Evolutionary conservation across 2,113 vertebrate genomes (phyloP).

Genomic region (Callopanchax toddi): DNA sequence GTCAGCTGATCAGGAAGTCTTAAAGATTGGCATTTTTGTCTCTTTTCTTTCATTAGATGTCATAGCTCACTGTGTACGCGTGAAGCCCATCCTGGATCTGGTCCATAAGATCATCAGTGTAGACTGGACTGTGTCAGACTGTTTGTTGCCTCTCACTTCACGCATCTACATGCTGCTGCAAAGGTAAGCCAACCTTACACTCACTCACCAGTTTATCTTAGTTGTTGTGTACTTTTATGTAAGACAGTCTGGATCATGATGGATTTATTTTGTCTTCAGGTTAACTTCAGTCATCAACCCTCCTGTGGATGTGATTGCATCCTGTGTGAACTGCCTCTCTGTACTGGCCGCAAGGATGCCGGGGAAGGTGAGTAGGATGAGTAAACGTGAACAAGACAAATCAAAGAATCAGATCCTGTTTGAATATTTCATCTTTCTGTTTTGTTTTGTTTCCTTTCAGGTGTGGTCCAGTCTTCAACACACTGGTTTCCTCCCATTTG

Average conservation of each 20-base stretch:
- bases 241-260: background rate
- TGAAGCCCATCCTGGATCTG: constrained; percentile 94
- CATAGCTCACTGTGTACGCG: constrained; percentile 90
- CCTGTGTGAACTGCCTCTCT: constrained; percentile 94
- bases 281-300: constrained; percentile 93
- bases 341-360: constrained; percentile 92
- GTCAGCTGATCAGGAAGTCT: background rate
- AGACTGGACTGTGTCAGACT: constrained; percentile 93
- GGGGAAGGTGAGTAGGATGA: constrained; percentile 83
- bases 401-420: background rate
- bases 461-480: constrained; percentile 97
- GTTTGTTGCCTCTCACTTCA: constrained; percentile 93
- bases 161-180: constrained; percentile 98
- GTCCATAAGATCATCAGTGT: constrained; percentile 96
- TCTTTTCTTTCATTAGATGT: constrained; percentile 81
- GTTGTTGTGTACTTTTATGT: background rate
- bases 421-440: background rate
- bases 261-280: constrained; percentile 67
- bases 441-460: constrained; percentile 64
- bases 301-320: constrained; percentile 94
- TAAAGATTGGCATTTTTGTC: background rate
- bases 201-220: background rate
- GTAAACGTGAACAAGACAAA: background rate
- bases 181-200: constrained; percentile 77
- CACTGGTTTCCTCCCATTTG: constrained; percentile 94